Base-by-base conservation (phyloP, 2,797 vertebrate species). In the Cyprinella venusta region DNA sequence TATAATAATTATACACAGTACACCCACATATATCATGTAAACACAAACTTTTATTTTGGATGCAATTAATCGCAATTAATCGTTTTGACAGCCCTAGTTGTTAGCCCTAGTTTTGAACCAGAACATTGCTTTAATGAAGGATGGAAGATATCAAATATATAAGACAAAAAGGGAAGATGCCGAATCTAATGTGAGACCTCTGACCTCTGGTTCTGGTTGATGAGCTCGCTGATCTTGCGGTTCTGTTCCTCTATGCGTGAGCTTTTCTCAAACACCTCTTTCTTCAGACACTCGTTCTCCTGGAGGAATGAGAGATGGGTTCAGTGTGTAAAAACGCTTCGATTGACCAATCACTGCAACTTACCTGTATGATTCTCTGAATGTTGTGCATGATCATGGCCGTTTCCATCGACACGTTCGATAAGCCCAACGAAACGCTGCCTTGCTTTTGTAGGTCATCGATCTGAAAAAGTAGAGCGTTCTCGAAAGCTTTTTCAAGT, bases 221-320 rank as follows among this genome's bases (percentile, higher is more conserved):
- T 96, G 78, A 99, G 90, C 80, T 98, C 97, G 0, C 97, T 94
- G 8, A 99, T 99, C 93, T 99, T 99, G 83, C 91, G 95, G 85
- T 98, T 99, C 91, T 98, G 98, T 87, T 99, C 97, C 91, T 99
- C 97, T 45, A 99, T 96, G 12, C 96, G 96, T 78, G 93, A 92
- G 90, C 96, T 98, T 91, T 98, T 99, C 86, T 99, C 98, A 92
- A 98, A 96, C 8, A 98, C 92, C 87, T 99, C 98, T 77, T 98
- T 98, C 90, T 99, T 99, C 82, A 99, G 92, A 78, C 96, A 96
- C 90, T 99, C 98, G 8, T 99, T 99, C 91, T 99, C 98, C 98
- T 99, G 88, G 76, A 80, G 78, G 18, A 6, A 59, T 2, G 76
- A 79, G 40, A 80, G 1, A 1, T 18, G 3, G 1, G 54, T 16